These are phyloP conservation scores for Oreocharis arfaki DNA, from an alignment of 2,113 vertebrate species.

Conservation along the genomic window DNA sequence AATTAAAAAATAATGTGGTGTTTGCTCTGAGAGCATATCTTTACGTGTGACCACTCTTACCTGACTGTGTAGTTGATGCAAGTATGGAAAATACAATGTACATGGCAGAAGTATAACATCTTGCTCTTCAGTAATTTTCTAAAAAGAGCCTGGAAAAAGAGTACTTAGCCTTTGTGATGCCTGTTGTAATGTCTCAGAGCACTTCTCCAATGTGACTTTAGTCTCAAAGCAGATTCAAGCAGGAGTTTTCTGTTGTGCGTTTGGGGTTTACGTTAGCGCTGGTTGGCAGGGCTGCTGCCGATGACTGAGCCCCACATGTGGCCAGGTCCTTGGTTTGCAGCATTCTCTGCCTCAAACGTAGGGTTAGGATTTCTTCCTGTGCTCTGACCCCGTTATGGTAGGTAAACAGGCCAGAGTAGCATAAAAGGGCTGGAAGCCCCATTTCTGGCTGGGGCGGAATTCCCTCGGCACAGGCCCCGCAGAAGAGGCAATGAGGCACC, in stretches of 20 bases:
- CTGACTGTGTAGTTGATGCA: not conserved
- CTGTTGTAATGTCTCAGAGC: not conserved
- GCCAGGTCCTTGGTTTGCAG: not conserved
- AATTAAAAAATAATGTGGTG: not conserved
- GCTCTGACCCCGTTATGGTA: conserved; percentile 24
- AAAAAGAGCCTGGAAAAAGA: not conserved
- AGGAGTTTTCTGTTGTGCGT: not conserved
- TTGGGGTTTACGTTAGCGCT: rapidly evolving
- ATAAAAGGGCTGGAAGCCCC: conserved; percentile 30
- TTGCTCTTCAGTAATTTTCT: not conserved
- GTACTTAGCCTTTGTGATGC: not conserved
- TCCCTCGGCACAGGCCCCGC: not conserved
- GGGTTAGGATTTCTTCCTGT: conserved; percentile 54
- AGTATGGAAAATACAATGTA: not conserved
- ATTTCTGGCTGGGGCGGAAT: conserved; percentile 9
- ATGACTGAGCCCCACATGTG: not conserved
- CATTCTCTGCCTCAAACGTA: not conserved
- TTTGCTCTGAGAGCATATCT: not conserved
- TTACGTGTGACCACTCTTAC: not conserved
- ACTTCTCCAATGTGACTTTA: not conserved
- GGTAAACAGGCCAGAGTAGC: conserved; percentile 33
- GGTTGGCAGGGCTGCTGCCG: not conserved
- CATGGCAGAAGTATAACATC: not conserved
- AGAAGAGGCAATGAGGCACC: not conserved
- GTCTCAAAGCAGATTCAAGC: not conserved